Conservation (phyloP, 2,797 vertebrate species). For the Coreius guichenoti region DNA sequence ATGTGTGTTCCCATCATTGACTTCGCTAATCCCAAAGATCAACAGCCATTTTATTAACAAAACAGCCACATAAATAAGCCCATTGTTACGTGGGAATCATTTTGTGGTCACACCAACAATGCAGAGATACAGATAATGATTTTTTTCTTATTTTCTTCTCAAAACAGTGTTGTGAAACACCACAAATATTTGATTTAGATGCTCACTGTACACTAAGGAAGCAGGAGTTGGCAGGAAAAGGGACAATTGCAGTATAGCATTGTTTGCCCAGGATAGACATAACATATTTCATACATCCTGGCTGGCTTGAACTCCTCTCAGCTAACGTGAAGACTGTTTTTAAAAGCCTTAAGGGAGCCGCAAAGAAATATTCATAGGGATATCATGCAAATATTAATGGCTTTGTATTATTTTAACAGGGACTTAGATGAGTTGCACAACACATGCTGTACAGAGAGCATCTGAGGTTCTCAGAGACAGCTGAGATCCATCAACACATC, state of each 20-base stretch:
- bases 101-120: not conserved
- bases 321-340: slow-evolving; percentile 9
- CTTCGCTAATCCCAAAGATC: slow-evolving; percentile 28
- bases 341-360: not conserved
- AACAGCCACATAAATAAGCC: slow-evolving; percentile 31
- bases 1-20: slow-evolving; percentile 29
- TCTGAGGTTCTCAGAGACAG: slow-evolving; percentile 24
- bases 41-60: slow-evolving; percentile 29
- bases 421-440: not conserved
- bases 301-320: slow-evolving; percentile 32
- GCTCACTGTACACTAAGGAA: slow-evolving; percentile 72
- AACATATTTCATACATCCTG: slow-evolving; percentile 69
- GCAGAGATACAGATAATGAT: slow-evolving; percentile 4
- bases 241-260: slow-evolving; percentile 70
- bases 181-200: slow-evolving; percentile 62
- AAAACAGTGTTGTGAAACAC: not conserved
- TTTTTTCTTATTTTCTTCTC: slow-evolving; percentile 6
- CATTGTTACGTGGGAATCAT: not conserved
- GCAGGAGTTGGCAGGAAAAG: slow-evolving; percentile 70
- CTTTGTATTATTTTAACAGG: not conserved
- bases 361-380: not conserved
- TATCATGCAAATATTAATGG: not conserved
- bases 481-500: slow-evolving; percentile 12
- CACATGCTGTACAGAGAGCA: not conserved
- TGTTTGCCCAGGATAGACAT: slow-evolving; percentile 72